These are phyloP conservation scores for Stenodema calcarata DNA, from an alignment of 2,888 invertebrate genomes.

Conservation along the genomic window DNA sequence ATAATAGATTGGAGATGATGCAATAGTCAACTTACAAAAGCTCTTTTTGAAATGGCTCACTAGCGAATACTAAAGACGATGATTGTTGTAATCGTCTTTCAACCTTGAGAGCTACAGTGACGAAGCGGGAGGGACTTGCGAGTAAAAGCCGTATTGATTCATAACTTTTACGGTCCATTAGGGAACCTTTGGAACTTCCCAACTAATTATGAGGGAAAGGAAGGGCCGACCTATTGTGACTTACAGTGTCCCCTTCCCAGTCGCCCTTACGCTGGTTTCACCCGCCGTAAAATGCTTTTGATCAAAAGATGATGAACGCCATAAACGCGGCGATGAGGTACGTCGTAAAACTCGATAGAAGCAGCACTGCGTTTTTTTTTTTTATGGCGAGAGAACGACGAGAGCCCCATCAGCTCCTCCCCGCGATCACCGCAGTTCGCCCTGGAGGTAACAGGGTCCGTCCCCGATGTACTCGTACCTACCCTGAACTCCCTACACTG, in stretches of 20 bases:
- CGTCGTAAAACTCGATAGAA: not conserved
- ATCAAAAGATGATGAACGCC: not conserved
- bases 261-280: not conserved
- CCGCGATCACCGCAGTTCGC: too few species aligned
- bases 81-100: not conserved
- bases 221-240: not conserved
- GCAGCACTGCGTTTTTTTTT: not conserved
- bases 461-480: too few species aligned
- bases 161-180: conserved; percentile 20
- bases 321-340: not conserved
- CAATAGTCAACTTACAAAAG: not conserved
- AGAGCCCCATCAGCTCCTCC: not conserved
- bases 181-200: not conserved
- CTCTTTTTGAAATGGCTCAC: not conserved
- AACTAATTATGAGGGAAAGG: not conserved
- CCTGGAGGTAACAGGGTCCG: too few species aligned
- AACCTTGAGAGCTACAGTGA: not conserved
- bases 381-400: not conserved
- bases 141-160: not conserved
- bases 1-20: too few species aligned
- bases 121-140: not conserved
- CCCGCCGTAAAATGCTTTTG: not conserved
- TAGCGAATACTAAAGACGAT: not conserved
- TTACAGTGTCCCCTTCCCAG: not conserved
- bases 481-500: too few species aligned